Evolutionary conservation across 2,888 invertebrate genomes (phyloP), one percentile per base, ranked within the genome.

Genomic region (Abrostola tripartita): DNA sequence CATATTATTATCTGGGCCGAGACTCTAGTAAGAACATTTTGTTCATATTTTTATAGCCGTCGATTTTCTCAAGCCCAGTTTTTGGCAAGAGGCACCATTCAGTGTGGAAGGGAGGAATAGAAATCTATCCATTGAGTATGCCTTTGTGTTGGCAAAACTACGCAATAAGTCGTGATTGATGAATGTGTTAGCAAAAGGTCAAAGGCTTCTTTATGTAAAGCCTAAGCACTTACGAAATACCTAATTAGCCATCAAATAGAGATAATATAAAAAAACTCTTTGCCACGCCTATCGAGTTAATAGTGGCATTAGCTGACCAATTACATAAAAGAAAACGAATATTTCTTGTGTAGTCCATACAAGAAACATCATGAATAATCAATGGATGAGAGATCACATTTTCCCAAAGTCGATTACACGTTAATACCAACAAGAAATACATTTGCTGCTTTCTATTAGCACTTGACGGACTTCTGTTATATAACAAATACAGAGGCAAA

Each of bases 301-400:
- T 44, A n/a, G 8, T 14, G 14, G 14, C 24, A 47, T 47, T 47
- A 9, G 44, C 8, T 24, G 14, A 52, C 40, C 40, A 62, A 35
- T 55, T 58, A 59, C 49, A 52, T 47, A 51, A 37, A 63, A 60
- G 53, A 71, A 72, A 63, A 49, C n/a, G 5, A 50, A 49, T 47
- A 47, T 60, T 71, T 73, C 54, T 73, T 71, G 59, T 57, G 36
- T 40, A 55, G 49, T 49, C 11, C 24, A 53, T 41, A 40, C 40
- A 60, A 61, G 65, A 68, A 77, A 74, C 62, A 50, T 74, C 61
- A 78, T 76, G 62, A 77, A 77, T 76, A 71, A 64, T 41, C 68
- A 74, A 71, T 71, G 54, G 37, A 61, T 58, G 56, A 52, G 40
- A 73, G 53, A 68, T 55, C 53, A 60, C 53, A 51, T 55, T 65